Evolutionary conservation across 2,888 invertebrate genomes (phyloP).

Genomic region (Panzeria rudis): DNA sequence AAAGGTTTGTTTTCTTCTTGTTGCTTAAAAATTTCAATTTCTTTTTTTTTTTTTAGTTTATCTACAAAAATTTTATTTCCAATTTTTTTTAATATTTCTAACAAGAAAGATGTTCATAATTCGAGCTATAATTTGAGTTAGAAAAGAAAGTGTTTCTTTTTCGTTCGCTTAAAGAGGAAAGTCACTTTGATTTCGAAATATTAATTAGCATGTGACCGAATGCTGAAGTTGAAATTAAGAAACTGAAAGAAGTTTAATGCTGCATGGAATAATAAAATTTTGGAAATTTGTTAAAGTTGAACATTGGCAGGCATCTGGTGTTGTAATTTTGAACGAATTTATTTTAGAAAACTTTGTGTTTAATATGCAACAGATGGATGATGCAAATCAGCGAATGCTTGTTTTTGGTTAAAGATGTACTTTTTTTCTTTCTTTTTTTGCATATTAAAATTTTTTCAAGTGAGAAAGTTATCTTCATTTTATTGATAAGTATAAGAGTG

Average conservation of each 20-base stretch:
- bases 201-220: background rate
- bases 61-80: constrained; percentile 38
- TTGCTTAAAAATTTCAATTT: constrained; percentile 71
- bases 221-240: background rate
- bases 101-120: constrained; percentile 36
- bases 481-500: background rate
- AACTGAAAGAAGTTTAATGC: background rate
- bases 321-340: constrained; percentile 6
- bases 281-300: background rate
- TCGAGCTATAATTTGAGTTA: constrained; percentile 15
- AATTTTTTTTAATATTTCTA: constrained; percentile 1
- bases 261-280: constrained; percentile 41
- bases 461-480: background rate
- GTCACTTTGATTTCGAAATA: constrained; percentile 33
- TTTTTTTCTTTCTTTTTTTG: background rate
- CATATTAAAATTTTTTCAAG: background rate
- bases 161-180: constrained; percentile 24
- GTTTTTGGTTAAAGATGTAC: background rate
- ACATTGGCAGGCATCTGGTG: background rate
- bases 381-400: background rate
- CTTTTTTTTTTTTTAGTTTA: constrained; percentile 37
- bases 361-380: constrained; percentile 12
- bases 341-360: background rate
- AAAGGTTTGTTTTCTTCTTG: constrained; percentile 59
- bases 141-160: constrained; percentile 59